Base-by-base conservation (phyloP, 2,888 invertebrate species). In the Drosophila maculinotata region DNA sequence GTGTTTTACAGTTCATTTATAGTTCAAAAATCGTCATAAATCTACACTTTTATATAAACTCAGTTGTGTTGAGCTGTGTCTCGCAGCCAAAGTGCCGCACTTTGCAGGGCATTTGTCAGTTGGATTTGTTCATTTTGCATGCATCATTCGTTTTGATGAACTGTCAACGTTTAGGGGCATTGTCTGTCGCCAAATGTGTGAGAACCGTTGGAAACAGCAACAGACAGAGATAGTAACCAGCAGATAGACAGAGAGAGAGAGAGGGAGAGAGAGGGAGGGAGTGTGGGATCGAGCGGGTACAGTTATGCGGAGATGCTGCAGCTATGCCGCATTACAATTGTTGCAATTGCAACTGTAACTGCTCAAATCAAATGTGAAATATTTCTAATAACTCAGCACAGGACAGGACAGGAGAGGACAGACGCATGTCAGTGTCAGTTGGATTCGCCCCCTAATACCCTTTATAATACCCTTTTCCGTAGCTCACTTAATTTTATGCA, bases 101-200 rank as follows among this genome's bases (percentile, higher is more conserved):
- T 41, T n/a, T 58, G 70, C 54, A 62, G 84, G 56, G 56, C 44
- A 52, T 54, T 47, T 15, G n/a, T 10, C 45, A 23, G 45, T 53
- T 36, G 39, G 31, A 25, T 47, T 60, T 48, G 49, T 62, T 68
- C 62, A 89, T 89, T 90, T 87, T 85, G 69, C 80, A 89, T 85
- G 90, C 87, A 84, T 90, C 89, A 90, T 90, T 84, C 89, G 84
- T 64, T 85, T 85, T 88, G 89, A 88, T 80, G 84, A 88, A 89
- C 89, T 90, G 89, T 89, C 90, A 90, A 85, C 87, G 69, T 77
- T 83, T 72, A 70, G 68, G 45, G 57, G 44, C 63, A 76, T 87
- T 87, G 79, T 79, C 64, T 64, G 31, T 51, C 36, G 60, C 45
- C 71, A 56, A 67, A 56, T 56, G 68, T 72, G 65, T 75, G 76